Base-by-base conservation (phyloP, 2,113 vertebrate genomes). In the Pelodiscus sinensis region DNA sequence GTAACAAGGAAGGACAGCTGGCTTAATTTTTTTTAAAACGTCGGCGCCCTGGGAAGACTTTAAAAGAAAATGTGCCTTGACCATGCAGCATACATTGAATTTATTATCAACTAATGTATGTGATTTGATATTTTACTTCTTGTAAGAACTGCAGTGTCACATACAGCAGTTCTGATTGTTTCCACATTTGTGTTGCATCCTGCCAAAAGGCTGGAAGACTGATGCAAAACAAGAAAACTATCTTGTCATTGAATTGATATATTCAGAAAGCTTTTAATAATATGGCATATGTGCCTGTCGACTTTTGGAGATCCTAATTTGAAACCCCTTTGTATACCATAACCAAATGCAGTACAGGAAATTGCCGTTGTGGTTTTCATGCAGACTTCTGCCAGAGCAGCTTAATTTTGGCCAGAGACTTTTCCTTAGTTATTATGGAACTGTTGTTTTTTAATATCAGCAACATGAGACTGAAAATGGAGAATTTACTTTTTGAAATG, bases 121-220 rank as follows among this genome's bases (percentile, higher is more conserved):
- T 81, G 94, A 88, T 84, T 92, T 1, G 9, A 87, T 94, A 92
- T 92, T 94, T 95, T 96, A 88, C 58, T 92, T 97, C 65, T 35
- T 71, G 92, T 95, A 94, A 93, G 90, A 62, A 81, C 91, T 94
- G 38, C 7, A 75, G 58, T 94, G 93, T 97, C 94, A 88, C 86
- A 95, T 84, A 87, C 50, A 65, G 89, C 62, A 85, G 89, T 82
- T 88, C 78, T 97, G 94, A 97, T 97, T 95, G 90, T 93, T 97
- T 96, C 95, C 96, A 94, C 92, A 94, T 92, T 97, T 85, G 52
- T 91, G 90, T 96, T 93, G 89, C 52, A 88, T 25, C 22, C 80
- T 96, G 97, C 93, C 94, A 97, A 81, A 94, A 96, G 84, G 79
- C 88, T 95, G 81, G 81, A 95, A 96, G 94, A 86, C 85, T 82